A percentile compares a stretch with the other conserved stretches of the same genome.
These are phyloP conservation scores for Cosmia pyralina DNA, from an alignment of 2,888 invertebrate genomes.

Conservation along the genomic window DNA sequence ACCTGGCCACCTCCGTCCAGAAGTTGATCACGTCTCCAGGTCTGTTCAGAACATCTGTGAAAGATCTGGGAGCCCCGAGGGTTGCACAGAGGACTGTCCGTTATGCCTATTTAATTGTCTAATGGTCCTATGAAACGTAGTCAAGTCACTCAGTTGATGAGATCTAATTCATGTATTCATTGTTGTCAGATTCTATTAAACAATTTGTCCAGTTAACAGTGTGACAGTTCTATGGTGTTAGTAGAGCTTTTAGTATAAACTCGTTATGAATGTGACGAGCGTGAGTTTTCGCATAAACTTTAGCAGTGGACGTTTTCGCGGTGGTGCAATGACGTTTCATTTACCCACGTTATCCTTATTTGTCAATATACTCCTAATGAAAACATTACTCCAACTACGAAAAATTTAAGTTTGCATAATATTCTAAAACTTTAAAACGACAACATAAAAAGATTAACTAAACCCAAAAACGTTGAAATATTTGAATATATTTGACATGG, in stretches of 20 bases:
- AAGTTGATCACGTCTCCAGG: too few relatives aligned
- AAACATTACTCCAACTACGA: neutral
- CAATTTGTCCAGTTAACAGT: neutral
- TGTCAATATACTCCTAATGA: conserved; percentile 11
- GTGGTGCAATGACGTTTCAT: conserved; percentile 18
- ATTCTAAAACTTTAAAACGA: neutral
- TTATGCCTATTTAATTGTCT: too few relatives aligned
- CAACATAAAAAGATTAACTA: neutral
- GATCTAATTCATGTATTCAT: too few relatives aligned
- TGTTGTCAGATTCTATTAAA: neutral
- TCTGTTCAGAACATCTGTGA: too few relatives aligned
- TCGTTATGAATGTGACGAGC: conserved; percentile 2
- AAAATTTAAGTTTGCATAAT: neutral
- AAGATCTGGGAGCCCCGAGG: too few relatives aligned
- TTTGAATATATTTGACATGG: neutral
- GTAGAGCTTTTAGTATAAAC: neutral
- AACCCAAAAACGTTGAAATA: neutral
- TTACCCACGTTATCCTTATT: conserved; percentile 35
- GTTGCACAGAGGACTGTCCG: too few relatives aligned
- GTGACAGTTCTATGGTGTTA: neutral
- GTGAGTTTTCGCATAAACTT: conserved; percentile 8
- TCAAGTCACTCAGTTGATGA: neutral
- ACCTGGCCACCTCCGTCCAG: too few relatives aligned
- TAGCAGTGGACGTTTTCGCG: neutral
- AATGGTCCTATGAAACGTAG: neutral